Conservation (phyloP, 2,113 vertebrate genomes). For the Pluvianellus socialis region DNA sequence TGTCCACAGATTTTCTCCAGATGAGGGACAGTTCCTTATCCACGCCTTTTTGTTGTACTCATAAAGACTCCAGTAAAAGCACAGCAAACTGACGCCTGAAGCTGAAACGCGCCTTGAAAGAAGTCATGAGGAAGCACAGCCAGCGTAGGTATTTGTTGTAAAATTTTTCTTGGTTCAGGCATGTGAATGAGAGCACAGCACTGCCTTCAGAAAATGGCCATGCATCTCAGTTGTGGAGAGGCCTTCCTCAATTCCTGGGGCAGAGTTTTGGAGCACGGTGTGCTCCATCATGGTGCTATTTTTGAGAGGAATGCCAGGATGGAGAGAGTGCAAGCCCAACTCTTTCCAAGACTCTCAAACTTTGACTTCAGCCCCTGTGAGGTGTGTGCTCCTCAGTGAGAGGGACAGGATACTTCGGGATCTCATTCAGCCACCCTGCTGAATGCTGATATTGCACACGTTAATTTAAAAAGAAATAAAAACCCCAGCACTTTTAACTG, state of each 20-base stretch:
- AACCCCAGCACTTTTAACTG: not conserved
- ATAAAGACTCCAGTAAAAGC: not conserved
- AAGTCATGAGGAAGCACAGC: not conserved
- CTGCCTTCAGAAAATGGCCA: not conserved
- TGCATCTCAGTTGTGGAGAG: too few relatives aligned
- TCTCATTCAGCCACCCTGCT: not conserved
- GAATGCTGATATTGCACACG: not conserved
- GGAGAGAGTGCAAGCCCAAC: accelerated
- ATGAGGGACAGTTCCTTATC: not conserved
- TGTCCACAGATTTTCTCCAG: not conserved
- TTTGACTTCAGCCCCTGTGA: not conserved
- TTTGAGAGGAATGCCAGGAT: not conserved
- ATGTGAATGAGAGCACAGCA: not conserved
- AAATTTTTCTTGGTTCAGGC: not conserved
- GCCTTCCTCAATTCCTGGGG: not conserved
- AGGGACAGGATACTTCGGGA: not conserved
- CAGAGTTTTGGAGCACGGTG: not conserved
- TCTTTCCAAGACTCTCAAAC: not conserved
- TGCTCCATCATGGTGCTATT: not conserved
- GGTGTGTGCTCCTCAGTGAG: not conserved
- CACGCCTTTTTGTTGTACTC: not conserved
- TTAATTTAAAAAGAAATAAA: not conserved
- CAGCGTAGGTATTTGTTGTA: not conserved
- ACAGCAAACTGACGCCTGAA: not conserved
- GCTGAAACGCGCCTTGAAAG: not conserved